These are phyloP conservation scores for Oxystoma pomonae DNA, from an alignment of 2,888 invertebrate species.

Conservation along the genomic window DNA sequence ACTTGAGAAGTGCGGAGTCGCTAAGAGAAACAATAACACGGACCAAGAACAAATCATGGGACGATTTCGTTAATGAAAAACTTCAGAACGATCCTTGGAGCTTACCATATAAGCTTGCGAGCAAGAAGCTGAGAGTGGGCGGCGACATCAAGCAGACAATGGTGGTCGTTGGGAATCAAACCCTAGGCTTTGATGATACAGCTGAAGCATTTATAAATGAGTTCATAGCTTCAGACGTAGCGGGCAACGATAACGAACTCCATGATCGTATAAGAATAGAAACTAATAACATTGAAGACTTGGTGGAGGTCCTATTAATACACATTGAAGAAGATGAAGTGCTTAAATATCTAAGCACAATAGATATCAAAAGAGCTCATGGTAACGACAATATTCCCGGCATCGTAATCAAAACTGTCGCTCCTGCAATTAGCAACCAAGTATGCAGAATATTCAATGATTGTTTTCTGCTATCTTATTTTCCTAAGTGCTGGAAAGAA, in stretches of 20 bases:
- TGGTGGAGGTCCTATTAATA: too few relatives aligned
- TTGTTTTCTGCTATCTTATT: not conserved
- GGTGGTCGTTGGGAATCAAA: not conserved
- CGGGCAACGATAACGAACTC: not conserved
- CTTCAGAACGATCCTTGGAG: slow-evolving; percentile 4
- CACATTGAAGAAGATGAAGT: not conserved
- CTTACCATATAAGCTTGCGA: slow-evolving; percentile 6
- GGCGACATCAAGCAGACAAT: not conserved
- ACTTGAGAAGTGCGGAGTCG: not conserved
- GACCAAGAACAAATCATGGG: not conserved
- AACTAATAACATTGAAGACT: too few relatives aligned
- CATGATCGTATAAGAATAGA: not conserved
- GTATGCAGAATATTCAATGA: not conserved
- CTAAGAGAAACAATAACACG: not conserved
- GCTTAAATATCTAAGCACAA: not conserved
- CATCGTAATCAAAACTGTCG: not conserved
- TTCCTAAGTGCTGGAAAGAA: not conserved
- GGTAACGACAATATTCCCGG: not conserved
- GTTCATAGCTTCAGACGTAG: not conserved
- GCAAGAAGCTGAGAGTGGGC: not conserved
- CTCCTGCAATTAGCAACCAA: not conserved
- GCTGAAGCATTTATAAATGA: not conserved
- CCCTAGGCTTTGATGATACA: not conserved
- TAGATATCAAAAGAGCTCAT: not conserved
- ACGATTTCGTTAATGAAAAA: not conserved